phyloP scores from a whole-genome alignment of 2,888 invertebrate species.

The Agonopterix subpropinquella region DNA sequence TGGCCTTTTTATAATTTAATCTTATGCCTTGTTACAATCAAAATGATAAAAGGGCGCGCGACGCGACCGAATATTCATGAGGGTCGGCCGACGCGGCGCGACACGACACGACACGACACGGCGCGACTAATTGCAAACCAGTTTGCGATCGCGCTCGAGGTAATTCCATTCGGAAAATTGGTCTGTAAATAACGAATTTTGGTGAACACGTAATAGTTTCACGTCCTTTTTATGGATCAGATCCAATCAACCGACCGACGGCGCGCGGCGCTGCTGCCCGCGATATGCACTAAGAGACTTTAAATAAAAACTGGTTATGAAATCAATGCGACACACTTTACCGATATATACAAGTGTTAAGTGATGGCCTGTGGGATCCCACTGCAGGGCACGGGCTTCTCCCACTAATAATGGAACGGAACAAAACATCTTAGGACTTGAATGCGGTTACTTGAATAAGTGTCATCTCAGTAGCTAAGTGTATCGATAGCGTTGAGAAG shows the following conservation, averaged over 20 bases:
- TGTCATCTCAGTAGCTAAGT: too few relatives aligned
- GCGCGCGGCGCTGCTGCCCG: too few relatives aligned
- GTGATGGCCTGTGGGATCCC: too few relatives aligned
- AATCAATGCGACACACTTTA: too few relatives aligned
- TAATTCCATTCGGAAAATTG: conserved; percentile 12
- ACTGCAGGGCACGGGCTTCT: too few relatives aligned
- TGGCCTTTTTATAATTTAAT: conserved; percentile 52
- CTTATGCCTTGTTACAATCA: conserved; percentile 44
- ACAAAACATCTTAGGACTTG: too few relatives aligned
- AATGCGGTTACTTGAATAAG: too few relatives aligned
- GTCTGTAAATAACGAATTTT: conserved; percentile 9
- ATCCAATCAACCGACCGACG: neutral
- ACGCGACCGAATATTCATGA: conserved; percentile 25
- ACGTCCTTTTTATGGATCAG: neutral
- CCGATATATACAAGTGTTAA: too few relatives aligned
- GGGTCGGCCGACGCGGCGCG: conserved; percentile 4
- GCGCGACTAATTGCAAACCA: conserved; percentile 11
- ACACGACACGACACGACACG: conserved; percentile 4
- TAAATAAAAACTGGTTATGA: too few relatives aligned
- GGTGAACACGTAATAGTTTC: neutral
- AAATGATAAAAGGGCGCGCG: conserved; percentile 32
- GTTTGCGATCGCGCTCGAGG: conserved; percentile 1
- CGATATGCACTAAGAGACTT: too few relatives aligned
- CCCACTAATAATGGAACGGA: too few relatives aligned
- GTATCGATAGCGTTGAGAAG: too few relatives aligned